Conservation (phyloP, 1,140 invertebrate species). For the Lepidurus arcticus region DNA sequence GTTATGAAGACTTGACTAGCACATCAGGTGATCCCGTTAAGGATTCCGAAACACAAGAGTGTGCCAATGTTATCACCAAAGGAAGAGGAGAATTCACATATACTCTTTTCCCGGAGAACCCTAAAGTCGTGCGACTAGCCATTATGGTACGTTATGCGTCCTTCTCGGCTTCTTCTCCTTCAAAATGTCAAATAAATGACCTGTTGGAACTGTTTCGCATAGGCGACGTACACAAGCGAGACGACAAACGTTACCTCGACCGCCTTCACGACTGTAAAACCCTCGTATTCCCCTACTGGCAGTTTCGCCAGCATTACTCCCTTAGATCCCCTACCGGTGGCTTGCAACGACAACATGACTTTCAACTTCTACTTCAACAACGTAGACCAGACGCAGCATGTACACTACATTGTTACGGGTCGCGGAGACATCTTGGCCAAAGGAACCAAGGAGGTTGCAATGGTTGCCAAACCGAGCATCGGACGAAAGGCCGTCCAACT, state of each 20-base stretch:
- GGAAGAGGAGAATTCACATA: conserved; percentile 39
- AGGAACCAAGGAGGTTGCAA: not conserved
- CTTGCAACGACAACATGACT: not conserved
- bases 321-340: not conserved
- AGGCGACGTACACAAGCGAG: not conserved
- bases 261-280: not conserved
- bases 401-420: not conserved
- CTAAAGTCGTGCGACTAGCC: conserved; percentile 28
- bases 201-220: not conserved
- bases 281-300: not conserved
- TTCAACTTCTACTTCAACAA: not conserved
- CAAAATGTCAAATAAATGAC: too few relatives aligned
- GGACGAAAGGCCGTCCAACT: not conserved
- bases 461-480: not conserved
- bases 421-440: not conserved
- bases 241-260: not conserved
- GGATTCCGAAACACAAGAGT: not conserved
- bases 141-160: conserved; percentile 33
- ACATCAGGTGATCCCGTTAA: conserved; percentile 26
- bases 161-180: too few relatives aligned
- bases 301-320: not conserved
- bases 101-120: conserved; percentile 34
- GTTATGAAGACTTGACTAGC: too few relatives aligned
- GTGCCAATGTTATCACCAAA: conserved; percentile 42
- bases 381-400: not conserved